These are phyloP conservation scores for Oryzias curvinotus DNA, from an alignment of 2,113 vertebrate species.

Conservation along the genomic window DNA sequence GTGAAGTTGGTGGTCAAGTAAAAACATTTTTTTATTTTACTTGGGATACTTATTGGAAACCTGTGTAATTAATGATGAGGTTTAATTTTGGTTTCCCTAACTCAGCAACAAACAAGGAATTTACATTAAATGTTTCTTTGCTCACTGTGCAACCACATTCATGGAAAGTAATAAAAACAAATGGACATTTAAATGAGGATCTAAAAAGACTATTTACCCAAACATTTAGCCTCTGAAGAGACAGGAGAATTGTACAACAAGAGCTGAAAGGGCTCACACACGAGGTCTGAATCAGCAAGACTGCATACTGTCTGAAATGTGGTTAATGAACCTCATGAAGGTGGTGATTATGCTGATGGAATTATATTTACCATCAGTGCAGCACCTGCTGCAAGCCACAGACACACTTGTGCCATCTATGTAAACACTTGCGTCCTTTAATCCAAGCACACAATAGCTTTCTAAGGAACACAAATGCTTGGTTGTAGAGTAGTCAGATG, in stretches of 20 bases:
- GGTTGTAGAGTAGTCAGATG: slow-evolving; percentile 1
- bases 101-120: slow-evolving; percentile 7
- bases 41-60: not conserved
- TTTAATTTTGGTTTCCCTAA: not conserved
- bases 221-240: slow-evolving; percentile 52
- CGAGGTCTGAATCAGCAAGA: slow-evolving; percentile 62
- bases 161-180: slow-evolving; percentile 29
- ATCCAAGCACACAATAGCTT: slow-evolving; percentile 35
- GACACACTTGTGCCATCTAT: slow-evolving; percentile 34
- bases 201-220: slow-evolving; percentile 40
- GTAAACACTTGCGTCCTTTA: slow-evolving; percentile 29
- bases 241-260: slow-evolving; percentile 47
- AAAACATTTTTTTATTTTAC: no score
- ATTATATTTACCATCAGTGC: slow-evolving; percentile 71
- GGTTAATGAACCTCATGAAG: slow-evolving; percentile 73
- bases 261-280: slow-evolving; percentile 41
- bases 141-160: slow-evolving; percentile 24
- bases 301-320: slow-evolving; percentile 63
- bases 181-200: slow-evolving; percentile 59
- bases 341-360: slow-evolving; percentile 64
- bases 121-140: slow-evolving; percentile 22
- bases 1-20: no score
- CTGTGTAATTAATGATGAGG: slow-evolving; percentile 1
- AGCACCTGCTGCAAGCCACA: slow-evolving; percentile 55
- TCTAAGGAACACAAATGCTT: slow-evolving; percentile 19